phyloP scores from a whole-genome alignment of 2,888 invertebrate species.

The Pseudolycoriella hygida region DNA sequence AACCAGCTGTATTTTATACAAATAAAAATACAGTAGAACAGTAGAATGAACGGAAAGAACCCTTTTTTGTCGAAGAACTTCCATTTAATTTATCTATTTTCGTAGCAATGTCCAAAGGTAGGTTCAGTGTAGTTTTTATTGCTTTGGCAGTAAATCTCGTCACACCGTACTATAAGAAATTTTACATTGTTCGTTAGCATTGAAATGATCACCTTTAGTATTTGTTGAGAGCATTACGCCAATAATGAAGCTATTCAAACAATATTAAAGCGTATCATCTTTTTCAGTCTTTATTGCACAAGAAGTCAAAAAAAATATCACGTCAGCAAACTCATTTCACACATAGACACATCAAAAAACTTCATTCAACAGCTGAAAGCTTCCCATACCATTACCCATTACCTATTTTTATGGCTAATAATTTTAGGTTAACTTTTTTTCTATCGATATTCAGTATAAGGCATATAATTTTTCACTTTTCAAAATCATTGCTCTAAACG shows the following conservation, averaged over 20 bases:
- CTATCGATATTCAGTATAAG: neutral
- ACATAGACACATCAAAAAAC: neutral
- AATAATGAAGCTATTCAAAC: neutral
- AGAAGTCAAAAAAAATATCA: neutral
- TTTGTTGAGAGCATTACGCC: neutral
- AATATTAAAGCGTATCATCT: neutral
- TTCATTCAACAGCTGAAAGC: too few species aligned
- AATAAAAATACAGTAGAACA: too few species aligned
- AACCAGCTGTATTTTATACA: too few species aligned
- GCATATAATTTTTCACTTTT: neutral
- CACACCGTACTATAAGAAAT: neutral
- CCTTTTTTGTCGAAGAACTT: too few species aligned
- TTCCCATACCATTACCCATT: neutral
- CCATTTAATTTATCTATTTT: too few species aligned
- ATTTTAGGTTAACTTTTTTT: neutral
- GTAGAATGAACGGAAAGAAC: too few species aligned
- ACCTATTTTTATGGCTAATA: constrained; percentile 2
- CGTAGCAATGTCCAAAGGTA: too few species aligned
- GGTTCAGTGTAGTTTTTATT: too few species aligned
- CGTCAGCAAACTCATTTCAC: neutral
- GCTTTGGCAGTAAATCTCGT: neutral
- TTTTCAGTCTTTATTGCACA: neutral
- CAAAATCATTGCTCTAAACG: too few species aligned
- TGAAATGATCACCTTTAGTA: neutral
- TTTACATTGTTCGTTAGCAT: neutral